These are phyloP conservation scores for Hipposideros armiger DNA, from an alignment of 2,113 vertebrate genomes.

Conservation along the genomic window DNA sequence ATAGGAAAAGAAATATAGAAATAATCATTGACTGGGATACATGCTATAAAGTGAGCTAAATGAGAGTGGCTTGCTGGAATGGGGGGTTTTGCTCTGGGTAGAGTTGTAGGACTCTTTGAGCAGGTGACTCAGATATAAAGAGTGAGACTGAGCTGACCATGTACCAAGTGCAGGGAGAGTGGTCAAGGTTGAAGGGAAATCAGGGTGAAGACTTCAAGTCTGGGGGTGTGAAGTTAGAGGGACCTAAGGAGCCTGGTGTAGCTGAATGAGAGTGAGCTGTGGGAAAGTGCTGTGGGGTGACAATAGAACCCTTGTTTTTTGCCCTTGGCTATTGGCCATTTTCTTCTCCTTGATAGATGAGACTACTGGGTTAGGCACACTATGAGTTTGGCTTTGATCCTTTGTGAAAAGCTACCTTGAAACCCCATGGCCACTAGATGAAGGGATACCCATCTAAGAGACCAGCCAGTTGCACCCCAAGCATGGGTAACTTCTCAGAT, in stretches of 20 bases:
- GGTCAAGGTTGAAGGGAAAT: not conserved
- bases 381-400: no score
- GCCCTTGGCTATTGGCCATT: not conserved
- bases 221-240: accelerated
- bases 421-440: not conserved
- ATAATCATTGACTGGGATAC: accelerated
- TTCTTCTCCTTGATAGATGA: not conserved
- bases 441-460: no score
- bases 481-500: not conserved
- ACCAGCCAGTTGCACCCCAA: accelerated
- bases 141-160: accelerated
- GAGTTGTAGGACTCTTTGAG: not conserved
- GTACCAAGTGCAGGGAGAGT: accelerated
- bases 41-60: not conserved
- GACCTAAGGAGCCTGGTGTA: accelerated
- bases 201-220: accelerated
- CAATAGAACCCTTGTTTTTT: no score
- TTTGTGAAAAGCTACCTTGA: not conserved
- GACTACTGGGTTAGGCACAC: not conserved
- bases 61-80: not conserved
- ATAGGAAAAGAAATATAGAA: not conserved
- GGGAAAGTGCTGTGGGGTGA: accelerated
- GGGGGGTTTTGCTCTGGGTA: no score
- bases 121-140: not conserved
- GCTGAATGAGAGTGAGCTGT: not conserved